Conservation (phyloP, 2,797 vertebrate species). For the Ciconia nigra region DNA sequence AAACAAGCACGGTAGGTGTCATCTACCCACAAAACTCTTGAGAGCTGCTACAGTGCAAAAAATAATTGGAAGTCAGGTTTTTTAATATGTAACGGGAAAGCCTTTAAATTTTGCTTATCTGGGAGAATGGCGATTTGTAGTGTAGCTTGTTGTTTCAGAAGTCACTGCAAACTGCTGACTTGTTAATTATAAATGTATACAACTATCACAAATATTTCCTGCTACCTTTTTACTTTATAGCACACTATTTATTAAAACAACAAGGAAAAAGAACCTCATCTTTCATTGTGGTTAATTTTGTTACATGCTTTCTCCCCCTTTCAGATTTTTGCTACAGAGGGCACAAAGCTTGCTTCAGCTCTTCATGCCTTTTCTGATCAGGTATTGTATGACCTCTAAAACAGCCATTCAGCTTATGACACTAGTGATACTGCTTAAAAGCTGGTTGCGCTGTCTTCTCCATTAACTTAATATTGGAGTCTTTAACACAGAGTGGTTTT, state of each 20-base stretch:
- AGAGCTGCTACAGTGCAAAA: background rate
- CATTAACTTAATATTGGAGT: background rate
- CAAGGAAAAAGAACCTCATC: background rate
- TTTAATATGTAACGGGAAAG: background rate
- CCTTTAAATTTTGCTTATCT: background rate
- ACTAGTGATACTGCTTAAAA: background rate
- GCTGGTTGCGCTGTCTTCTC: background rate
- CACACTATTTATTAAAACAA: background rate
- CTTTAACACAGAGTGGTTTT: background rate
- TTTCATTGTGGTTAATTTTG: background rate
- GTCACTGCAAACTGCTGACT: background rate
- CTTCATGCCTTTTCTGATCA: conserved; percentile 86
- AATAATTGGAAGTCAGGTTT: background rate
- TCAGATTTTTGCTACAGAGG: conserved; percentile 91
- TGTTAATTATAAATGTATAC: background rate
- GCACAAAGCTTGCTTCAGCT: conserved; percentile 88
- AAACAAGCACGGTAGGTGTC: background rate
- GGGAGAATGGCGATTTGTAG: background rate
- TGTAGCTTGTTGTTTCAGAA: background rate
- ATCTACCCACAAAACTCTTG: background rate
- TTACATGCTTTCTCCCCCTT: background rate
- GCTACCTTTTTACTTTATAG: background rate
- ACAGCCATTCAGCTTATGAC: background rate
- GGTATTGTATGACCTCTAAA: conserved; percentile 73
- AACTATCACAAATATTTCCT: background rate